Base-by-base conservation (phyloP, 2,797 vertebrate species). In the Centropyge bicolor region DNA sequence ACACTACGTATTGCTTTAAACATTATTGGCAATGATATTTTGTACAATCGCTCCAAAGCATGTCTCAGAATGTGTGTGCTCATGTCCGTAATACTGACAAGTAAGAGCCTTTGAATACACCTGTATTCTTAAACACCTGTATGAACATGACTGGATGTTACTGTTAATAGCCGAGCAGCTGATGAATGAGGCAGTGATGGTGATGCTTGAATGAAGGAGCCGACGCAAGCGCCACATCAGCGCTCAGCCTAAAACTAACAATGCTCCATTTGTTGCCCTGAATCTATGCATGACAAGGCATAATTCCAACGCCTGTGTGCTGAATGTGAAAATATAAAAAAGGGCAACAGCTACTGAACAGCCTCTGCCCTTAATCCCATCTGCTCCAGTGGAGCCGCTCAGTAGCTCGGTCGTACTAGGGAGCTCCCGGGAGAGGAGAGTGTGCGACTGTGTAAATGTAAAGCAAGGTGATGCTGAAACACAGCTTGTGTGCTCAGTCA, bases 331-430 rank as follows among this genome's bases (percentile, higher is more conserved):
- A 59, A 83, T 51, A 84, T 49, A 75, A 67, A 73, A 73, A 86
- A 74, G 66, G 69, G 78, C 81, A 90, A 48, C 64, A 74, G 82
- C 79, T 63, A 73, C 56, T 70, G 62, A 86, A 76, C 76, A 77
- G 73, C 85, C 70, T 86, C 76, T 84, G 65, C 73, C 86, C 76
- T 90, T 90, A 90, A 91, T 89, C 87, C 88, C 87, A 69, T 88
- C 83, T 88, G 85, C 87, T 85, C 80, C 77, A 83, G 59, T 86
- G 89, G 81, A 88, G 89, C 86, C 73, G 81, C 82, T 89, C 86
- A 65, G 79, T 59, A 76, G 84, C 82, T 64, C 13, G 74, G 69
- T 51, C 70, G 72, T 55, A 76, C 75, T 43, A 16, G 55, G 70
- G 49, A 67, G 72, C 61, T 84, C 81, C 77, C 84, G 41, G 45